Base-by-base conservation (phyloP, 1,140 invertebrate species). In the Maconellicoccus hirsutus region DNA sequence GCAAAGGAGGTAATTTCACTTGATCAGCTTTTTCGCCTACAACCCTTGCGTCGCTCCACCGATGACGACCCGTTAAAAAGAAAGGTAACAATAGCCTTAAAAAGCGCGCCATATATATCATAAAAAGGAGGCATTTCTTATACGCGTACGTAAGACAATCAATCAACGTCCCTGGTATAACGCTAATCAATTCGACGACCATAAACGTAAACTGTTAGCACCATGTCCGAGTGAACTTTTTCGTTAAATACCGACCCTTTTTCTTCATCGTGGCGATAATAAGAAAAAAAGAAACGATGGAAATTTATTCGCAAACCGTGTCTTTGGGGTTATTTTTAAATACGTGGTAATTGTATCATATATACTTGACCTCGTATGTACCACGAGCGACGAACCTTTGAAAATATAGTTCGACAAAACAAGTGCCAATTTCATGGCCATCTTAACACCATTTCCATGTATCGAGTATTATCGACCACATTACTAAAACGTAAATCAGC, bases 371-470 rank as follows among this genome's bases (percentile, higher is more conserved):
- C 29, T 33, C 29, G 29, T 12, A 6, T 12, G 29, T 12, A 33
- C 29, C 16, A 52, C 42, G 42, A 8, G 2, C 6, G n/a, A 52
- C n/a, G 2, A 52, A 16, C 42, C 42, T 52, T 52, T 52, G 42
- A 52, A 52, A 52, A 52, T 52, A 14, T 52, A 52, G 42, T 52
- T 52, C 42, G n/a, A 52, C 42, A 19, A 52, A 52, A 16, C 42
- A 52, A 52, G 42, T 52, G 42, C 42, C 42, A 52, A 52, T 52
- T 52, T 52, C 42, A 52, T 52, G 42, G 42, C n/a, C 42, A 52
- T 19, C 42, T 52, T 52, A 52, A 52, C 42, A 52, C 42, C 42
- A 19, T 52, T 52, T 52, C 42, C 12, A 52, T 52, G n/a, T 52
- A 52, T 52, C 42, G 42, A 52, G 42, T 52, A 52, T 52, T 52